Conservation (phyloP, 1,140 invertebrate genomes). For the Neocloeon triangulifer region DNA sequence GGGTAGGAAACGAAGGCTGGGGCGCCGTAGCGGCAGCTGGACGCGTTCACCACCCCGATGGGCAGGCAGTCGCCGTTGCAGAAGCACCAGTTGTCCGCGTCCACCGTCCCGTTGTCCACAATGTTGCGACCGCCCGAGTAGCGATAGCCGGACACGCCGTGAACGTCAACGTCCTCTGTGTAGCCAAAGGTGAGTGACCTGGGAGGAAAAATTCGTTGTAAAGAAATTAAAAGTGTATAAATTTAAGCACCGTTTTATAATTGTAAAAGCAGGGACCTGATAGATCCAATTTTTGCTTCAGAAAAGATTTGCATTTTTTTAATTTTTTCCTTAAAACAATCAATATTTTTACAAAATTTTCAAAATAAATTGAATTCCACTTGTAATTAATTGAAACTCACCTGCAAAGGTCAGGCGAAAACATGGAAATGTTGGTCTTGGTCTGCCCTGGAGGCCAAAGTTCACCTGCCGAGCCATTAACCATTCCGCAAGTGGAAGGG, state of each 20-base stretch:
- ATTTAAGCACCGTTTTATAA: too few species aligned
- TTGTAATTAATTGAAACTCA: slow-evolving; percentile 14
- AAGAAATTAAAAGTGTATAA: too few species aligned
- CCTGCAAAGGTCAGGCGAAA: slow-evolving; percentile 47
- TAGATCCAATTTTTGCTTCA: too few species aligned
- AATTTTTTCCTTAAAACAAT: too few species aligned
- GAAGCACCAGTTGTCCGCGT: slow-evolving; percentile 41
- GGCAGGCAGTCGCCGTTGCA: slow-evolving; percentile 45
- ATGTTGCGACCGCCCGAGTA: slow-evolving; percentile 31
- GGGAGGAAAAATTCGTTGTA: slow-evolving; percentile 6
- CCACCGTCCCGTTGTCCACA: slow-evolving; percentile 44
- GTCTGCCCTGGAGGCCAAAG: slow-evolving; percentile 43
- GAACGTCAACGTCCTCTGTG: slow-evolving; percentile 20
- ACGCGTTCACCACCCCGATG: slow-evolving; percentile 41
- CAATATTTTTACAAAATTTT: too few species aligned
- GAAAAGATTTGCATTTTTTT: too few species aligned
- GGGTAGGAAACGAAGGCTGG: slow-evolving; percentile 66
- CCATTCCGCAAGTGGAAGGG: slow-evolving; percentile 28
- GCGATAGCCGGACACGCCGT: slow-evolving; percentile 29
- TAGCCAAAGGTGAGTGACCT: slow-evolving; percentile 26
- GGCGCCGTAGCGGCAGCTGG: slow-evolving; percentile 41
- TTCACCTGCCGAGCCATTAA: slow-evolving; percentile 50
- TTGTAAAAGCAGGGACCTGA: too few species aligned
- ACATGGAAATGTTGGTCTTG: slow-evolving; percentile 30
- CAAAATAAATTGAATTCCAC: too few species aligned